phyloP scores from a whole-genome alignment of 2,888 invertebrate species.

The Sarcophaga caerulescens region DNA sequence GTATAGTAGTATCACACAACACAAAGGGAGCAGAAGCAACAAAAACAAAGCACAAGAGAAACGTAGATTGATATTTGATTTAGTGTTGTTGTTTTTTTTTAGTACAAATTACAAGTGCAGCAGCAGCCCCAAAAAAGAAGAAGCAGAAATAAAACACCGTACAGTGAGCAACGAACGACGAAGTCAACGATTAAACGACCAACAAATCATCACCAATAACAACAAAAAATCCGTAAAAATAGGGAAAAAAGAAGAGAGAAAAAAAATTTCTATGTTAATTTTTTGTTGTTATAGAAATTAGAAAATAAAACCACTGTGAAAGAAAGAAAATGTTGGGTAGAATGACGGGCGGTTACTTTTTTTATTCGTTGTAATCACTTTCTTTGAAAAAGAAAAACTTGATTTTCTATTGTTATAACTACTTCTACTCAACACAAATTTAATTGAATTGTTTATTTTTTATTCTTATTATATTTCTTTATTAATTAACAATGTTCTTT shows the following conservation, averaged over 20 bases:
- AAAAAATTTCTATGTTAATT: conserved; percentile 56
- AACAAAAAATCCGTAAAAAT: conserved; percentile 55
- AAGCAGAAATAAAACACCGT: conserved; percentile 51
- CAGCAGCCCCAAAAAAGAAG: conserved; percentile 62
- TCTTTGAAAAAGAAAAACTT: conserved; percentile 49
- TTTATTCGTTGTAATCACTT: conserved; percentile 62
- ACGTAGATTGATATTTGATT: conserved; percentile 56
- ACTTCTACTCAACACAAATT: conserved; percentile 53
- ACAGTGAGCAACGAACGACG: conserved; percentile 50
- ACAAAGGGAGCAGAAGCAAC: conserved; percentile 50
- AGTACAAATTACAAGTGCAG: conserved; percentile 65
- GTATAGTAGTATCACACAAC: conserved; percentile 43
- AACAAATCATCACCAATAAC: conserved; percentile 43
- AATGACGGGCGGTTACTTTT: conserved; percentile 69
- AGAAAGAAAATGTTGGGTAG: conserved; percentile 56
- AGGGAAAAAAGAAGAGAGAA: conserved; percentile 47
- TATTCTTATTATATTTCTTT: conserved; percentile 19
- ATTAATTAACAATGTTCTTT: conserved; percentile 20
- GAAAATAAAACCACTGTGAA: conserved; percentile 49
- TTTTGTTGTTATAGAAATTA: conserved; percentile 52
- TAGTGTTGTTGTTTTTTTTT: conserved; percentile 46
- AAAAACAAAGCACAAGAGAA: conserved; percentile 51
- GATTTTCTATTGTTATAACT: conserved; percentile 44
- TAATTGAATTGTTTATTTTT: conserved; percentile 33
- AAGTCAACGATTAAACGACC: conserved; percentile 62